A percentile compares a stretch with the other conserved stretches of the same genome.
phyloP scores from a whole-genome alignment of 2,888 invertebrate genomes.

The Drosophila fungiperda region DNA sequence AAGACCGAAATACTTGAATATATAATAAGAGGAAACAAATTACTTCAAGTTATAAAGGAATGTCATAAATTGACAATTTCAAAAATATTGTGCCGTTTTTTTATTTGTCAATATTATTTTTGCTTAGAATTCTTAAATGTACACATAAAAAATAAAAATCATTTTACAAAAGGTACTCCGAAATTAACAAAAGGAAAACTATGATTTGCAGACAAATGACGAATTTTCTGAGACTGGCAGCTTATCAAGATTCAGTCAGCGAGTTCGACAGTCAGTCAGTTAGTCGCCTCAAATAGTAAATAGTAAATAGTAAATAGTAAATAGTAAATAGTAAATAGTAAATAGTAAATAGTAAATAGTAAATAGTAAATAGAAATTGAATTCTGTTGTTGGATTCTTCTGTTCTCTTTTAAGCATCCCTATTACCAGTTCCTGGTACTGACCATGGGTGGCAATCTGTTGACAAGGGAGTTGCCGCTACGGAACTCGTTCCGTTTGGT shows the following conservation, averaged over 20 bases:
- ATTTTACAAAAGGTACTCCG: too few relatives aligned
- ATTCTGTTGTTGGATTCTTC: neutral
- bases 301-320: neutral
- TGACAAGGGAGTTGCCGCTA: conserved; percentile 50
- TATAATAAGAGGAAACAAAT: neutral
- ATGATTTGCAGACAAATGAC: neutral
- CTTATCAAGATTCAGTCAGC: neutral
- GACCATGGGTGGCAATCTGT: conserved; percentile 57
- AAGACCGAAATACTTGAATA: neutral
- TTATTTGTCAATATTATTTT: neutral
- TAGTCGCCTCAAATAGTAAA: neutral
- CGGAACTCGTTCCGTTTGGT: conserved; percentile 68
- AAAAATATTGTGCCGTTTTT: too few relatives aligned
- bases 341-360: too few relatives aligned
- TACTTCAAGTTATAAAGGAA: too few relatives aligned
- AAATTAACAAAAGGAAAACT: neutral
- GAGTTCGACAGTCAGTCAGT: neutral
- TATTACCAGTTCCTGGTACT: conserved; percentile 65
- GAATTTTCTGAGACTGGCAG: neutral
- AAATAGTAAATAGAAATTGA: neutral
- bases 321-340: neutral
- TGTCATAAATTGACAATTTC: neutral
- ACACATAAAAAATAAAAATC: neutral
- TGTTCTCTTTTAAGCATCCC: conserved; percentile 29
- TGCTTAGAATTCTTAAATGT: neutral